Evolutionary conservation across 2,888 invertebrate species (phyloP).

Genomic region (Saturnia japonica): DNA sequence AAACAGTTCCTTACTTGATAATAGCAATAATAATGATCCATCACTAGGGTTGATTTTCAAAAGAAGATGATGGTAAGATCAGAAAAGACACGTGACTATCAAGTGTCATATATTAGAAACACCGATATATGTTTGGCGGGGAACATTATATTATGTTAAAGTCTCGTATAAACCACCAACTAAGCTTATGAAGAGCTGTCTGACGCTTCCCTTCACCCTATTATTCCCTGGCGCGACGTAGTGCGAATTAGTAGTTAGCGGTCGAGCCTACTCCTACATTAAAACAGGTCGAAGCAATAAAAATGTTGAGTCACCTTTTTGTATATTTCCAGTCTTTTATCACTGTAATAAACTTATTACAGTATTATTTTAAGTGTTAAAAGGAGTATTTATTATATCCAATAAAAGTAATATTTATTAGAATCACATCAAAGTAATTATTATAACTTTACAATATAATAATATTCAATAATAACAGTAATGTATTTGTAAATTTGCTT

Average conservation of each 20-base stretch:
- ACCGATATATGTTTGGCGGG: too few species aligned
- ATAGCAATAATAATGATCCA: too few species aligned
- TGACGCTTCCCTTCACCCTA: background rate
- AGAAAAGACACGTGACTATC: too few species aligned
- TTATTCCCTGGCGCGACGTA: background rate
- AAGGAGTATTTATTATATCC: background rate
- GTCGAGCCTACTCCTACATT: background rate
- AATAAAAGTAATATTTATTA: too few species aligned
- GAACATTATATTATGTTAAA: background rate
- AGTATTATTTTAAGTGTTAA: background rate
- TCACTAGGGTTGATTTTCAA: too few species aligned
- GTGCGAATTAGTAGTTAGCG: background rate
- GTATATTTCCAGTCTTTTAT: background rate
- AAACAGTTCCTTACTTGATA: too few species aligned
- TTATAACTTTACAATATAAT: too few species aligned
- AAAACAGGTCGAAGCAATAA: background rate
- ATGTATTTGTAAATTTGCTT: background rate
- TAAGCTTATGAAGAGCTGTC: background rate
- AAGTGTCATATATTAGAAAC: too few species aligned
- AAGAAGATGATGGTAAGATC: too few species aligned
- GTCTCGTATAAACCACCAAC: background rate
- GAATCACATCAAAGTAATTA: too few species aligned
- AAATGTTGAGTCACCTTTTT: slow-evolving; percentile 7
- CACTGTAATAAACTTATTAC: background rate
- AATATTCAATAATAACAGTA: background rate